phyloP scores from a whole-genome alignment of 2,888 invertebrate species.

The Byasa hedistus region DNA sequence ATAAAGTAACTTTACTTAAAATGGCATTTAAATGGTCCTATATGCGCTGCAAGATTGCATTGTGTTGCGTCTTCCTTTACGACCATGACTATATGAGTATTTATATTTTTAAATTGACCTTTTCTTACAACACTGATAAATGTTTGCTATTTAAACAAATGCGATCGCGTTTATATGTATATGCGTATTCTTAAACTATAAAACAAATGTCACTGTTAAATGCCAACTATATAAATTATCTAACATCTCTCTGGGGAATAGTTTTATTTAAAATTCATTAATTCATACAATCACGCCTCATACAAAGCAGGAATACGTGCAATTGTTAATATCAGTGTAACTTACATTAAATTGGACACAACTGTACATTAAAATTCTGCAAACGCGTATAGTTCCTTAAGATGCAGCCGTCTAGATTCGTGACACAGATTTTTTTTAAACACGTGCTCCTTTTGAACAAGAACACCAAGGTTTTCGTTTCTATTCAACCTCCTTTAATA shows the following conservation, averaged over 20 bases:
- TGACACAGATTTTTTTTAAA: conserved; percentile 48
- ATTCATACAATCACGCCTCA: conserved; percentile 13
- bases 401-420: conserved; percentile 35
- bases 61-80: conserved; percentile 10
- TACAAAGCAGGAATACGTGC: conserved; percentile 5
- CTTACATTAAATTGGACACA: conserved; percentile 37
- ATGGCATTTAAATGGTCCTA: conserved; percentile 15
- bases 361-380: conserved; percentile 35
- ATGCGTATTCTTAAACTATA: not conserved
- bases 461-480: conserved; percentile 40
- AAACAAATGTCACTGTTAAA: conserved; percentile 1
- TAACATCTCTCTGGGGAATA: not conserved
- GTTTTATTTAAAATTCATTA: not conserved
- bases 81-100: conserved; percentile 9
- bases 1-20: not conserved
- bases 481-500: conserved; percentile 1
- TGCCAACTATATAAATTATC: not conserved
- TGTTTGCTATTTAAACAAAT: not conserved
- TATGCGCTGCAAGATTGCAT: conserved; percentile 10
- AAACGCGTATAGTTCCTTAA: conserved; percentile 30
- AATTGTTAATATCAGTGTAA: conserved; percentile 22
- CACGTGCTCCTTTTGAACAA: conserved; percentile 50
- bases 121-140: conserved; percentile 4
- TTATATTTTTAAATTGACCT: conserved; percentile 6
- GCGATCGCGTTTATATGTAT: not conserved